Base-by-base conservation (phyloP, 2,888 invertebrate genomes). In the Eupeodes latifasciatus region DNA sequence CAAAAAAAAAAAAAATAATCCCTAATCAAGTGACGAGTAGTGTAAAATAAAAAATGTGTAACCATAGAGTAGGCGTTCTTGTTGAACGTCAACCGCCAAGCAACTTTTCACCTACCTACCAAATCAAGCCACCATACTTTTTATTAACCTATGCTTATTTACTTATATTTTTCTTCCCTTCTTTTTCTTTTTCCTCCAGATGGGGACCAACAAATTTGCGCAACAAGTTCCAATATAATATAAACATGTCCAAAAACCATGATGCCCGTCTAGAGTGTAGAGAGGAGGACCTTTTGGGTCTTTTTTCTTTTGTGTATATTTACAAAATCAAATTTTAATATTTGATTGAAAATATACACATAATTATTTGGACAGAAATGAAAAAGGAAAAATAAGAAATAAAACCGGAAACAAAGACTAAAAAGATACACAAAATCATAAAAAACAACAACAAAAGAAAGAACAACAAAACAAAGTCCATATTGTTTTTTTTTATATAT, bases 241-340 rank as follows among this genome's bases (percentile, higher is more conserved):
- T 72, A 72, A 72, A 59, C 55, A 72, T 49, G 40, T 40, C 44
- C 47, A 36, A 55, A 59, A 47, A 40, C 40, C 40, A 5, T 19
- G 40, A 40, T 40, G 49, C 66, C 66, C 27, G 27, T 27, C 3
- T 2, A 27, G 27, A 40, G 5, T 27, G 2, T 27, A 40, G 40
- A 40, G 40, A 14, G 7, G 47, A 72, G 72, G 72, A 72, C 72
- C 44, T 47, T 59, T 72, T 40, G 40, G 5, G 40, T 40, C 9
- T 40, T 40, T 40, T 9, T 5, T 40, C 40, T 40, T 40, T 40
- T 64, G 61, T 64, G 64, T 64, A 7, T 59, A 14, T 59, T 59
- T 47, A 59, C 59, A 59, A 72, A 59, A 72, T 59, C 72, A 72
- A 72, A 72, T 72, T 72, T 72, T 72, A 72, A 72, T 72, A 72